phyloP scores from a whole-genome alignment of 2,888 invertebrate species.

The Diabrotica balteata region DNA sequence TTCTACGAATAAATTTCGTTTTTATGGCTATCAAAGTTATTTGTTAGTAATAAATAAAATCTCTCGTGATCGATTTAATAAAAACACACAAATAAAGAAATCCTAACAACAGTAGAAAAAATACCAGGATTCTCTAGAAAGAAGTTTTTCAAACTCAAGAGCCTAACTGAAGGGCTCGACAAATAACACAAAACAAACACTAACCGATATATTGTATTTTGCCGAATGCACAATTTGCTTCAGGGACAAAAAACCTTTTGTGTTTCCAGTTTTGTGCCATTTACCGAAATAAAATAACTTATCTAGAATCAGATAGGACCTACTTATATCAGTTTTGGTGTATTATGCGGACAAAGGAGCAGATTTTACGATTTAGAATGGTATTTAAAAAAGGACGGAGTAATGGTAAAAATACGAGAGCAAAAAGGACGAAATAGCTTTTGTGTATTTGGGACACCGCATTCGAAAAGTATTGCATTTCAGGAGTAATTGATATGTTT shows the following conservation, averaged over 20 bases:
- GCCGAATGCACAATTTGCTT: constrained; percentile 26
- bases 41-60: too few relatives aligned
- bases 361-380: constrained; percentile 27
- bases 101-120: too few relatives aligned
- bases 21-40: too few relatives aligned
- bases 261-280: constrained; percentile 34
- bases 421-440: constrained; percentile 12
- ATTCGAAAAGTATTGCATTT: constrained; percentile 34
- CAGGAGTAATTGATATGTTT: constrained; percentile 39
- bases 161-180: constrained; percentile 1
- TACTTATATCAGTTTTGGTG: constrained; percentile 37
- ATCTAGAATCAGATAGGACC: constrained; percentile 37
- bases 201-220: constrained; percentile 18
- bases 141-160: too few relatives aligned
- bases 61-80: too few relatives aligned
- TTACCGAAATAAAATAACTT: constrained; percentile 39
- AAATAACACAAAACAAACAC: constrained; percentile 19
- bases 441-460: constrained; percentile 33
- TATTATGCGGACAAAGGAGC: constrained; percentile 32
- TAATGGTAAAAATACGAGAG: not conserved
- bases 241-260: constrained; percentile 35
- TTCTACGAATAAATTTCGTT: too few relatives aligned
- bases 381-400: constrained; percentile 29
- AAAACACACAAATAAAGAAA: too few relatives aligned
- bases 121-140: too few relatives aligned